phyloP scores from a whole-genome alignment of 2,888 invertebrate genomes.

The Eulithis prunata region DNA sequence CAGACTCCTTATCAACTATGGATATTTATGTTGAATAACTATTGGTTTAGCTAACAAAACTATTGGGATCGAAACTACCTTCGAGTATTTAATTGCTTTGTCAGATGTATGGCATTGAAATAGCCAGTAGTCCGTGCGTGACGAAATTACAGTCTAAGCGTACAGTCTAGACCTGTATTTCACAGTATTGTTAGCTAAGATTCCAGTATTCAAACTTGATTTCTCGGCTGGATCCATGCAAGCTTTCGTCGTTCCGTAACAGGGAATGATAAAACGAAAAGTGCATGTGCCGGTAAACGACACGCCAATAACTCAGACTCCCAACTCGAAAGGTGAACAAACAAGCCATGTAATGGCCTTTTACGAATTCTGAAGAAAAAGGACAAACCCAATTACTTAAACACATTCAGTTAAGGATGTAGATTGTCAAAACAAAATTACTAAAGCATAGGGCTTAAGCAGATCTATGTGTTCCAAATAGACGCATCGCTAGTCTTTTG shows the following conservation, averaged over 20 bases:
- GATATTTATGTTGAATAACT: too few relatives aligned
- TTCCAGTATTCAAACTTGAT: conserved; percentile 30
- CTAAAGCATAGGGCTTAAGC: too few relatives aligned
- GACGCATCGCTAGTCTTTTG: too few relatives aligned
- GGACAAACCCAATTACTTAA: too few relatives aligned
- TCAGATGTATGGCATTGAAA: conserved; percentile 59
- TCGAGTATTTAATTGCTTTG: not conserved
- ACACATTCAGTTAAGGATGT: too few relatives aligned
- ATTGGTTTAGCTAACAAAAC: not conserved
- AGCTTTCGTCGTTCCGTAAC: conserved; percentile 31
- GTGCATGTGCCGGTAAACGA: conserved; percentile 4
- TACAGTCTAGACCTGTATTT: conserved; percentile 33
- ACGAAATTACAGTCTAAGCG: conserved; percentile 45
- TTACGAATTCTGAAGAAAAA: not conserved
- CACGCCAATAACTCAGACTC: conserved; percentile 11
- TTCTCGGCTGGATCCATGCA: conserved; percentile 26
- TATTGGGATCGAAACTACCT: not conserved
- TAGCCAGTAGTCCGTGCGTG: conserved; percentile 67
- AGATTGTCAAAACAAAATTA: too few relatives aligned
- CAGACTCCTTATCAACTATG: not conserved
- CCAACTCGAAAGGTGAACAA: not conserved
- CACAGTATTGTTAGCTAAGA: conserved; percentile 12
- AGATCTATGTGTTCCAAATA: too few relatives aligned
- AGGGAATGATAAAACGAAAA: conserved; percentile 28
- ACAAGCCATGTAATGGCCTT: conserved; percentile 2